A percentile compares a stretch with the other conserved stretches of the same genome.
phyloP scores from a whole-genome alignment of 2,888 invertebrate species.

The Mimachlamys varia region DNA sequence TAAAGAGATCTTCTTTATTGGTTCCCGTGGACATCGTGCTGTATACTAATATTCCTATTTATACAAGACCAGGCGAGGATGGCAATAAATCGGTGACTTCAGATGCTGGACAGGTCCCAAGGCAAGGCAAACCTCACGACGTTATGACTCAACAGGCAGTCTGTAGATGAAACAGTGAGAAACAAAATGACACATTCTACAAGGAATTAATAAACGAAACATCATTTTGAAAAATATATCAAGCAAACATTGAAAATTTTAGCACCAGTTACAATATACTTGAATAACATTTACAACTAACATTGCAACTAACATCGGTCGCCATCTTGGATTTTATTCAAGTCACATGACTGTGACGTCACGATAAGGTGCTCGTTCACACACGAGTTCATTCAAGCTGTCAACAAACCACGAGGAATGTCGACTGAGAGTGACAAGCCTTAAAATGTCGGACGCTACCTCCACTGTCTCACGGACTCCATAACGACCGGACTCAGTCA shows the following conservation, averaged over 20 bases:
- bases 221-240: not conserved
- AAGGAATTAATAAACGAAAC: not conserved
- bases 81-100: not conserved
- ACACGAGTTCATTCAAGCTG: conserved; percentile 57
- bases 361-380: conserved; percentile 57
- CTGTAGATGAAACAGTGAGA: not conserved
- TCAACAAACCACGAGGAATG: conserved; percentile 47
- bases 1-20: conserved; percentile 63
- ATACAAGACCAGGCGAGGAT: not conserved
- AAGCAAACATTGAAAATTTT: not conserved
- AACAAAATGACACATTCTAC: not conserved
- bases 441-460: conserved; percentile 19
- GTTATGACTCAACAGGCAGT: conserved; percentile 19
- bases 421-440: conserved; percentile 25
- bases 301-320: conserved; percentile 48
- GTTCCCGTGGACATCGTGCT: conserved; percentile 38
- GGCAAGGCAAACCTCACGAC: conserved; percentile 5
- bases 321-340: conserved; percentile 58
- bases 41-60: not conserved
- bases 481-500: conserved; percentile 25
- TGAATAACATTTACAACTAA: conserved; percentile 52
- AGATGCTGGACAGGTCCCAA: not conserved
- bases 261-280: not conserved
- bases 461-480: conserved; percentile 11
- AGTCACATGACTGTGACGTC: conserved; percentile 70